phyloP scores from a whole-genome alignment of 2,888 invertebrate genomes.

The Lobophora halterata region DNA sequence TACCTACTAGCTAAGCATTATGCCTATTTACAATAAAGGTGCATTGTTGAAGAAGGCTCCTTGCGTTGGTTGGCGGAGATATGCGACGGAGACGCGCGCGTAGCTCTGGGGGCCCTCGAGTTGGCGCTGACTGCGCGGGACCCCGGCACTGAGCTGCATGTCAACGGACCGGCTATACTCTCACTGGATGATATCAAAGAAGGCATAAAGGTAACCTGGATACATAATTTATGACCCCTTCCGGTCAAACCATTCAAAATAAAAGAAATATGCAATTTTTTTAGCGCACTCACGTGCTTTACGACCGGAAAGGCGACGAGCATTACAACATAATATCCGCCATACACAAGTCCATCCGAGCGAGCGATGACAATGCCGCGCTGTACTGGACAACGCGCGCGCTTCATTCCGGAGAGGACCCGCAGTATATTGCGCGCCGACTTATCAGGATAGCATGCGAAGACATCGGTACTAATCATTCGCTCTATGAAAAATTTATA shows the following conservation, averaged over 20 bases:
- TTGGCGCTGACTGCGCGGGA: slow-evolving; percentile 82
- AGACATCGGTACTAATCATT: slow-evolving; percentile 84
- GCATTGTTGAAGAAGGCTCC: slow-evolving; percentile 79
- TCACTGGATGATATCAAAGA: slow-evolving; percentile 85
- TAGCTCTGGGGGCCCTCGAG: slow-evolving; percentile 88
- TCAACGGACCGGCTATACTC: slow-evolving; percentile 66
- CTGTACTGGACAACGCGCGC: slow-evolving; percentile 91
- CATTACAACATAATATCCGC: slow-evolving; percentile 92
- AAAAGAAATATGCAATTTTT: slow-evolving; percentile 1
- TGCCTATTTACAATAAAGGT: too few species aligned
- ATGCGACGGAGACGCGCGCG: slow-evolving; percentile 91
- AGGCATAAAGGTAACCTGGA: slow-evolving; percentile 81
- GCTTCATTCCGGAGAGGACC: slow-evolving; percentile 90
- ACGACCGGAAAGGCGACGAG: slow-evolving; percentile 90
- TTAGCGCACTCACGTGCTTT: slow-evolving; percentile 87
- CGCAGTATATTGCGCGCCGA: slow-evolving; percentile 87
- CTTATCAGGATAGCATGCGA: slow-evolving; percentile 88
- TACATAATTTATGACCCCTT: not conserved
- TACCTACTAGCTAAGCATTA: too few species aligned
- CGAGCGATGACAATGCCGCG: slow-evolving; percentile 89
- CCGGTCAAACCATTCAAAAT: not conserved
- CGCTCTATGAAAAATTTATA: too few species aligned
- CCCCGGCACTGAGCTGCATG: slow-evolving; percentile 40
- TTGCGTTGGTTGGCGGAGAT: slow-evolving; percentile 86
- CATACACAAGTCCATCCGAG: slow-evolving; percentile 90